Evolutionary conservation across 2,113 vertebrate species (phyloP), one percentile per base, ranked within the genome.

Genomic region (Alligator sinensis): DNA sequence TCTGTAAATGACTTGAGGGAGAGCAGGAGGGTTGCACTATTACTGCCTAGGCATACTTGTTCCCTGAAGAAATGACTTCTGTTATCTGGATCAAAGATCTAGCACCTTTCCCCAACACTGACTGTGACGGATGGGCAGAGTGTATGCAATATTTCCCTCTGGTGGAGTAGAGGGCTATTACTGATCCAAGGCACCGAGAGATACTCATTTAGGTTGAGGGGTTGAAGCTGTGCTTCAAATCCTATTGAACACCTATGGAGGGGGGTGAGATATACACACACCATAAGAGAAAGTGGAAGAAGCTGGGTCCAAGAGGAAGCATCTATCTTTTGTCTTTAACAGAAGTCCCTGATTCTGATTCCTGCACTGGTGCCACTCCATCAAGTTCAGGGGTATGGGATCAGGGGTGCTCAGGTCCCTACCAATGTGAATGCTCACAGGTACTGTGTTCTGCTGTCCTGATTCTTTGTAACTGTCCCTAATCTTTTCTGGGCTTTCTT

Each of bases 381-480:
- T 68, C 64, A 19, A n/a, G 28, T 68, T 30, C 64, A 68, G n/a
- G n/a, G n/a, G 17, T 4, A n/a, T 68, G n/a, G 30, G 64, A 9
- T 30, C 64, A 68, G 17, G 34, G 34, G 34, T 34, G 64, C n/a
- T 68, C 4, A 9, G n/a, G n/a, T 30, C 16, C n/a, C n/a, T 30
- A 68, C 30, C 9, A 17, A 15, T 68, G 17, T 30, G n/a, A 30
- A 68, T 9, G 64, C 4, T 9, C n/a, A 10, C 64, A 68, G 17
- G 64, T 21, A 54, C 74, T 70, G 66, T 11, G 5, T 28, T 25
- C 24, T 1, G 0, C 0, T 25, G 82, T 5, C 0, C 0, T 30
- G 64, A 68, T n/a, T 68, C 5, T 68, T 17, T 68, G 64, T 68
- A 68, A 68, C 17, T n/a, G n/a, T 18, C 64, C n/a, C 15, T 30